These are phyloP conservation scores for Sus scrofa DNA, from an alignment of 2,113 vertebrate species.

Conservation along the genomic window DNA sequence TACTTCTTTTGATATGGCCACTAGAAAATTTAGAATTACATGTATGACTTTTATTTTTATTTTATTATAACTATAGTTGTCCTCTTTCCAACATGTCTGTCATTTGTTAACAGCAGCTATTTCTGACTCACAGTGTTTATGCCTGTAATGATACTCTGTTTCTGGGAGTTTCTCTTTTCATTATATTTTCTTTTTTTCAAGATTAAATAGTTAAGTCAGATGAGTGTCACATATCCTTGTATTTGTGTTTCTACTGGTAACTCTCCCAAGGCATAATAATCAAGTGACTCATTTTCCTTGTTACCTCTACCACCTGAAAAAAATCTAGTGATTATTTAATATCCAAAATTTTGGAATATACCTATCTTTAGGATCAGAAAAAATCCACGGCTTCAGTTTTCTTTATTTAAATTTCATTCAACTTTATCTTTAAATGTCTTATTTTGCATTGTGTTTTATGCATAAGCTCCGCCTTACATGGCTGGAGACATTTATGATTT, in stretches of 20 bases:
- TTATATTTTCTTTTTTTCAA: neutral
- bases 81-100: neutral
- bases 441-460: neutral
- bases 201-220: neutral
- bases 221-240: neutral
- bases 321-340: neutral
- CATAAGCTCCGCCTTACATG: neutral
- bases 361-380: neutral
- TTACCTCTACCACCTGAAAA: neutral
- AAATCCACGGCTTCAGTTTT: neutral
- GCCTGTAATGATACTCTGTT: neutral
- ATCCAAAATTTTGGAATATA: constrained; percentile 12
- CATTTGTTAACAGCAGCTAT: neutral
- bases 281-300: neutral
- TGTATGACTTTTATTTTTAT: neutral
- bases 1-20: neutral
- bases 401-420: neutral
- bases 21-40: constrained; percentile 7
- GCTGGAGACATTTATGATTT: neutral
- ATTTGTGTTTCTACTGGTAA: neutral
- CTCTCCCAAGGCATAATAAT: neutral
- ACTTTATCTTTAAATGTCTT: constrained; percentile 1
- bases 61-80: neutral
- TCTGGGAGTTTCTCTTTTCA: neutral
- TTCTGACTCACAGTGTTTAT: neutral